A percentile compares a stretch with the other conserved stretches of the same genome.
Evolutionary conservation across 2,797 vertebrate species (phyloP).

Genomic region (Poeciliopsis presidionis): DNA sequence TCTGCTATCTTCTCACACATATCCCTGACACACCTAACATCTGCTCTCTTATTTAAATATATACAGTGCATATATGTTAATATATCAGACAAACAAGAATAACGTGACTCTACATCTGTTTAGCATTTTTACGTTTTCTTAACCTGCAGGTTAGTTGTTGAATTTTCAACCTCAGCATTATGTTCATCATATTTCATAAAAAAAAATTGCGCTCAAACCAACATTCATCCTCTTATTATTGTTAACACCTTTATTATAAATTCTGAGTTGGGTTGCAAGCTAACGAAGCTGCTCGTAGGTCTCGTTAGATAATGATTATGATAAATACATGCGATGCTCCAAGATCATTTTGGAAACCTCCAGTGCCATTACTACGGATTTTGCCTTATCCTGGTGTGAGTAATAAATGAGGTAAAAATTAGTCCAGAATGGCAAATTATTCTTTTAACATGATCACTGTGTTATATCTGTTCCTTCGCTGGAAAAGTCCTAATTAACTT

Average conservation of each 20-base stretch:
- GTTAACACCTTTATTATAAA: constrained; percentile 40
- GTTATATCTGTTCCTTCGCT: constrained; percentile 40
- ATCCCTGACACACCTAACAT: constrained; percentile 10
- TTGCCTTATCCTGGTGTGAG: constrained; percentile 15
- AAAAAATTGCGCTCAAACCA: background rate
- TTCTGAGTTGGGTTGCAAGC: constrained; percentile 20
- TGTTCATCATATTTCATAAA: background rate
- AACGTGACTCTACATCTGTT: background rate
- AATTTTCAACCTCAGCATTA: background rate
- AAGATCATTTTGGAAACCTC: constrained; percentile 8
- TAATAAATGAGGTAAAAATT: constrained; percentile 25
- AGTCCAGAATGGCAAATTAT: constrained; percentile 53
- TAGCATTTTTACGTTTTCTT: background rate
- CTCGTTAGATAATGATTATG: constrained; percentile 25
- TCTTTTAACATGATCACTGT: constrained; percentile 43
- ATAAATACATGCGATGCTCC: constrained; percentile 19
- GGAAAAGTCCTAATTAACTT: constrained; percentile 67
- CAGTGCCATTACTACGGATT: constrained; percentile 18
- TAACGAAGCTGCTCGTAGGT: constrained; percentile 41
- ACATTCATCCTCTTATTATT: constrained; percentile 48
- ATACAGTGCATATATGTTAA: background rate
- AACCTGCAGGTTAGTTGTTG: background rate
- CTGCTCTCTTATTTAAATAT: constrained; percentile 8
- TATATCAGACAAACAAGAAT: constrained; percentile 12
- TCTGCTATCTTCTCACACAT: constrained; percentile 9